Conservation (phyloP, 2,888 invertebrate species). For the Plebejus anna region DNA sequence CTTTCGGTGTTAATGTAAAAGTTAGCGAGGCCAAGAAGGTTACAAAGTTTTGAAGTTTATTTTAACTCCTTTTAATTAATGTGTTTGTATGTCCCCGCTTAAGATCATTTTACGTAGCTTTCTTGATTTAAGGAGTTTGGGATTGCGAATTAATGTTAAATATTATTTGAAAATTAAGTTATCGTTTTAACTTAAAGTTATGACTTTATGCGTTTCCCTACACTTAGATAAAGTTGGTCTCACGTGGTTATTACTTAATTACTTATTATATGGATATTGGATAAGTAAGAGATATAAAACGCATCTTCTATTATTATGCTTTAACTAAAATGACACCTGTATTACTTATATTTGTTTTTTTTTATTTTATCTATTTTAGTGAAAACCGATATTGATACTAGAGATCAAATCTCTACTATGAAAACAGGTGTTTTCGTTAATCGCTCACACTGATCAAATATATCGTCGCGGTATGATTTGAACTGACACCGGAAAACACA, state of each 20-base stretch:
- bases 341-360: not conserved
- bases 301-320: too few relatives aligned
- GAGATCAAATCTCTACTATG: not conserved
- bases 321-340: not conserved
- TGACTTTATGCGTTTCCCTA: too few relatives aligned
- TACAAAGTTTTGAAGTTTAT: constrained; percentile 68
- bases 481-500: constrained; percentile 39
- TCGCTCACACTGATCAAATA: constrained; percentile 2
- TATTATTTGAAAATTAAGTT: not conserved
- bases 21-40: constrained; percentile 55
- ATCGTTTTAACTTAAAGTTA: not conserved
- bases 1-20: constrained; percentile 68
- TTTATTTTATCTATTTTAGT: not conserved
- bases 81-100: constrained; percentile 67
- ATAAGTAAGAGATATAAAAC: too few relatives aligned
- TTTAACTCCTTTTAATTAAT: constrained; percentile 71
- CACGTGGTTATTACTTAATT: too few relatives aligned
- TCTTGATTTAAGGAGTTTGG: constrained; percentile 36
- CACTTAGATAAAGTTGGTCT: too few relatives aligned
- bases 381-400: not conserved
- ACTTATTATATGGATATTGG: too few relatives aligned
- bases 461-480: not conserved
- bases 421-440: constrained; percentile 4
- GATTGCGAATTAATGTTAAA: constrained; percentile 30
- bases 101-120: constrained; percentile 47